phyloP scores from a whole-genome alignment of 1,140 invertebrate species.

The Palaemon carinicauda region DNA sequence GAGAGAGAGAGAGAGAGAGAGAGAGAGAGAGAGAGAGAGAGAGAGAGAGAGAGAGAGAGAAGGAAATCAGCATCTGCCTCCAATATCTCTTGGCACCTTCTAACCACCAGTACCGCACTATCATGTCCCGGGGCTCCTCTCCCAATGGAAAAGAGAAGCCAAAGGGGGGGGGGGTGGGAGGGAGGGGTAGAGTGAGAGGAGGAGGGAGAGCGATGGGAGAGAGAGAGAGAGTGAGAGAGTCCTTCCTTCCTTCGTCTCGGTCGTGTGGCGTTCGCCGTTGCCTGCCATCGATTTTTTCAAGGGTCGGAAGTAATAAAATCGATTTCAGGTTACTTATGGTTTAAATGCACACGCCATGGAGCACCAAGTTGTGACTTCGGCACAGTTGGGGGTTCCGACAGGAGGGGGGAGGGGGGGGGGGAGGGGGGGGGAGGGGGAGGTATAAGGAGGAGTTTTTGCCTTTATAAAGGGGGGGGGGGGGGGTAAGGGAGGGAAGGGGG shows the following conservation, averaged over 20 bases:
- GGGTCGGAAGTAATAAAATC: conserved; percentile 52
- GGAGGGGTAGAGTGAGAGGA: no score
- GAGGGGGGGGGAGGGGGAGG: background rate
- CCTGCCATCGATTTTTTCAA: conserved; percentile 32
- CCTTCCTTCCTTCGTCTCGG: no score
- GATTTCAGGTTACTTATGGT: conserved; percentile 53
- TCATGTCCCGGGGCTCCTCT: background rate
- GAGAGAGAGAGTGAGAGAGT: no score
- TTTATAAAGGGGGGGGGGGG: background rate
- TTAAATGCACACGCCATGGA: conserved; percentile 35
- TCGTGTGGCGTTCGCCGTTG: no score
- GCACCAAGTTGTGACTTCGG: background rate
- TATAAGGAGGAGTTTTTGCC: background rate
- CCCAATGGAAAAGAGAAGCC: background rate
- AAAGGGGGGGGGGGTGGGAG: no score
- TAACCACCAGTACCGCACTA: no score
- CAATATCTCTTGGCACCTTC: background rate
- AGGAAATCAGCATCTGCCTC: background rate
- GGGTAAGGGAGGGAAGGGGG: background rate
- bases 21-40: no score
- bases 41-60: no score
- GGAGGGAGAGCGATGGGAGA: no score
- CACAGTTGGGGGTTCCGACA: background rate
- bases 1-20: no score
- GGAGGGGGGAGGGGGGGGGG: background rate